phyloP scores from a whole-genome alignment of 2,113 vertebrate genomes.

The Oncorhynchus kisutch region DNA sequence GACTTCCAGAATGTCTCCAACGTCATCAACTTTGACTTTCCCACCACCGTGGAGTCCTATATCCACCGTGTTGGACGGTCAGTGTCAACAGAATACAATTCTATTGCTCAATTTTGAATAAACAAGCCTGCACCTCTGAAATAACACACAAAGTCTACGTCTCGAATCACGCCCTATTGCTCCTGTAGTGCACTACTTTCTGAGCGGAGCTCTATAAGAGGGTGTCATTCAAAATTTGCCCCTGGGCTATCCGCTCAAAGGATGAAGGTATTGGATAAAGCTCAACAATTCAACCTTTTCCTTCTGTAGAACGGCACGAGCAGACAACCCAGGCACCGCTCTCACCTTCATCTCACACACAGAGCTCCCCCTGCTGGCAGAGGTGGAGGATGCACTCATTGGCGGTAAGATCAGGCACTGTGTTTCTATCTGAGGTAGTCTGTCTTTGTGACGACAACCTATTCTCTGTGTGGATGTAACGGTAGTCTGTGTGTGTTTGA shows the following conservation, averaged over 20 bases:
- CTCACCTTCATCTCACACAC: slow-evolving; percentile 81
- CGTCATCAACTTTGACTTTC: slow-evolving; percentile 91
- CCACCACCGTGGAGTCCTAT: slow-evolving; percentile 78
- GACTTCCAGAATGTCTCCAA: slow-evolving; percentile 90
- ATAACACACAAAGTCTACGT: background rate
- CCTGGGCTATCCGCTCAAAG: background rate
- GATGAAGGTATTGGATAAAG: background rate
- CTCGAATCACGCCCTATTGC: background rate
- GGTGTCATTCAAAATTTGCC: too few relatives aligned
- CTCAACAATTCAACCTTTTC: background rate
- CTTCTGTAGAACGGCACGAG: slow-evolving; percentile 81
- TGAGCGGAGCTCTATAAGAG: too few relatives aligned
- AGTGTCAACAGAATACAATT: background rate
- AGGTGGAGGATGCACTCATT: slow-evolving; percentile 77
- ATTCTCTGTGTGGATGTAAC: background rate
- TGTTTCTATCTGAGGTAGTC: background rate
- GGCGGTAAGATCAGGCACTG: slow-evolving; percentile 67
- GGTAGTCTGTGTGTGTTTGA: background rate
- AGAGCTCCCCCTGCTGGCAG: slow-evolving; percentile 67
- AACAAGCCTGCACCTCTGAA: background rate
- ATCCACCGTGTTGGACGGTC: slow-evolving; percentile 91
- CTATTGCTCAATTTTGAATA: background rate
- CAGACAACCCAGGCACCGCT: slow-evolving; percentile 82
- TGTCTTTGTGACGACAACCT: background rate
- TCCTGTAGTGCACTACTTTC: background rate